Conservation (phyloP, 2,113 vertebrate genomes). For the Rhagologus leucostigma region DNA sequence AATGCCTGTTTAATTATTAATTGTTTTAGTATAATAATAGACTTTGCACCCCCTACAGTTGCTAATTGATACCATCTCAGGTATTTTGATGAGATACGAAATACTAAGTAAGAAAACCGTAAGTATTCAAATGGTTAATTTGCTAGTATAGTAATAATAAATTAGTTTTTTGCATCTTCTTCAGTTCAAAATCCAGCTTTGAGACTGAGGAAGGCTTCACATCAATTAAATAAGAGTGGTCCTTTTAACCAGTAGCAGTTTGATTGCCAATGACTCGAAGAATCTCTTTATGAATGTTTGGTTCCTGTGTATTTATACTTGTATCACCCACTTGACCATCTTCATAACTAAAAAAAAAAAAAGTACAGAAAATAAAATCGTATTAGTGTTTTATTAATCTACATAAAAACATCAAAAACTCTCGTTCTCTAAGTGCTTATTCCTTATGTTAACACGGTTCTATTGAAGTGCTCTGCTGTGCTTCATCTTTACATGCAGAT, state of each 20-base stretch:
- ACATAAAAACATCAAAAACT: background rate
- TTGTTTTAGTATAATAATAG: slow-evolving; percentile 69
- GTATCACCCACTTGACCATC: slow-evolving; percentile 88
- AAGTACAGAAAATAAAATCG: slow-evolving; percentile 30
- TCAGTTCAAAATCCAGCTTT: slow-evolving; percentile 88
- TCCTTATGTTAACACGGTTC: background rate
- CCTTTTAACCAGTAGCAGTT: slow-evolving; percentile 86
- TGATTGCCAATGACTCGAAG: slow-evolving; percentile 90
- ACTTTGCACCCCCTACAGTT: slow-evolving; percentile 68
- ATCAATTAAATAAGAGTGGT: slow-evolving; percentile 56
- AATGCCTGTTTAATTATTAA: slow-evolving; percentile 69
- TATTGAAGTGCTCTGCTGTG: background rate
- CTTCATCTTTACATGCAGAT: background rate
- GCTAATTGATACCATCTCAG: slow-evolving; percentile 68
- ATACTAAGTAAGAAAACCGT: slow-evolving; percentile 77
- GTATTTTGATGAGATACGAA: slow-evolving; percentile 74
- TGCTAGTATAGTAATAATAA: slow-evolving; percentile 76
- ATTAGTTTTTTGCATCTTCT: slow-evolving; percentile 71
- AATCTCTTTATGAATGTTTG: slow-evolving; percentile 86
- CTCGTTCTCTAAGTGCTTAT: background rate
- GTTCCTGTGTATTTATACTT: slow-evolving; percentile 88
- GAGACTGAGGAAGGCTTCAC: slow-evolving; percentile 75
- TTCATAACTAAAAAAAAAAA: slow-evolving; percentile 80
- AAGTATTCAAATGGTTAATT: slow-evolving; percentile 79
- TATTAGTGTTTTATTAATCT: background rate